Evolutionary conservation across 2,888 invertebrate genomes (phyloP), one percentile per base, ranked within the genome.

Genomic region (Crepidodera aurea): DNA sequence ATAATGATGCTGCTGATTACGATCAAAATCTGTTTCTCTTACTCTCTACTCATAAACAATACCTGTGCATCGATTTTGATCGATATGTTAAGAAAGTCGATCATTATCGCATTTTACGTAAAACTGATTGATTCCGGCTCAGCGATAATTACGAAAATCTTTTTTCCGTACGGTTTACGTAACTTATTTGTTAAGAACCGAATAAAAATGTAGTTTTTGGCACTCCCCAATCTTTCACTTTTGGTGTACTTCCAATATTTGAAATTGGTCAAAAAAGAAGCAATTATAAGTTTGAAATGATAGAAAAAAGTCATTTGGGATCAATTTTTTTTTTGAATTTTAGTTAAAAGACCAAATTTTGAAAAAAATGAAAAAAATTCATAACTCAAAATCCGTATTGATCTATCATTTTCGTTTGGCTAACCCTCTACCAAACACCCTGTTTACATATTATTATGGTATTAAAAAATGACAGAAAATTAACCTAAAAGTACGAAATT

Each of bases 21-120:
- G 16, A 27, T 48, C 12, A 48, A 48, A 48, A 27, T 48, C 1
- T 16, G 29, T 48, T 48, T 27, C 29, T 48, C 13, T 19, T 13
- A 48, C 48, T 48, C 48, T 48, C 48, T 50, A 32, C 39, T 48
- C 39, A 58, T 58, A 46, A 62, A 62, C 48, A 58, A 58, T 54
- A 61, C 13, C 32, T n/a, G 12, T 15, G 19, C 37, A 44, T 46
- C 46, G 29, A 54, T 53, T 46, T 57, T 64, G 67, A 69, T 67
- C 55, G 51, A 60, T 66, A 61, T 56, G 61, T 58, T 57, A 64
- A 65, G 69, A 68, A 68, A 68, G 62, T 62, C 57, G 69, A 69
- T 67, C 44, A 44, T 55, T 51, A 63, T 63, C 66, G 46, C 27
- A 40, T n/a, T 60, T 34, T 53, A 53, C 34, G 48, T 44, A 48